Conservation (phyloP, 2,888 invertebrate genomes). For the Argyra leucocephala region DNA sequence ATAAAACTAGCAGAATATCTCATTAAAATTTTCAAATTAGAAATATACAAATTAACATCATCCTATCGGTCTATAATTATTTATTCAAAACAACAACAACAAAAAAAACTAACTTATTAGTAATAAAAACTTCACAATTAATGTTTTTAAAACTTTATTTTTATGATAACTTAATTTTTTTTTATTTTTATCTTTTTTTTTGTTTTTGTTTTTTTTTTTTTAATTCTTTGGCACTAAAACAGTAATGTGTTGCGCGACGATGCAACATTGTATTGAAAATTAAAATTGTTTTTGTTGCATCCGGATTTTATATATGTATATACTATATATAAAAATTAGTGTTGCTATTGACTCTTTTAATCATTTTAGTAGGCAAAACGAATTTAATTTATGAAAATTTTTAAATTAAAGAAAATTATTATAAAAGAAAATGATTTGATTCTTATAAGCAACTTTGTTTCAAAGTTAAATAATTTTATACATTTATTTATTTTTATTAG, state of each 20-base stretch:
- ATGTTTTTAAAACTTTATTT: background rate
- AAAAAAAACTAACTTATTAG: conserved; percentile 1
- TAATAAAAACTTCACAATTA: conserved; percentile 1
- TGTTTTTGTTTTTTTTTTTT: too few species aligned
- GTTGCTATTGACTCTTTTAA: background rate
- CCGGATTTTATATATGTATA: background rate
- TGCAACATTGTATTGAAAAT: background rate
- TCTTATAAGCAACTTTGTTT: background rate
- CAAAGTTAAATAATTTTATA: too few species aligned
- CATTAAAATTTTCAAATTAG: too few species aligned
- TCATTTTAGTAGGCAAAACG: conserved; percentile 4
- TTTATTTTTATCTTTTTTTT: too few species aligned
- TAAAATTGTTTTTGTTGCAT: background rate
- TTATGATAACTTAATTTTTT: too few species aligned
- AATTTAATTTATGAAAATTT: background rate
- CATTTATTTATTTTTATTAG: background rate
- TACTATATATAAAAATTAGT: background rate
- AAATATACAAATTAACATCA: background rate
- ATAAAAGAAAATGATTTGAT: background rate
- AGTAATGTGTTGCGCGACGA: too few species aligned
- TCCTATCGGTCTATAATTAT: background rate
- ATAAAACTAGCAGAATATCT: too few species aligned
- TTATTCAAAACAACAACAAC: background rate
- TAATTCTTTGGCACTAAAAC: too few species aligned
- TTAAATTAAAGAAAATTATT: background rate